Evolutionary conservation across 2,113 vertebrate genomes (phyloP), one percentile per base, ranked within the genome.

Genomic region (Xiphias gladius): DNA sequence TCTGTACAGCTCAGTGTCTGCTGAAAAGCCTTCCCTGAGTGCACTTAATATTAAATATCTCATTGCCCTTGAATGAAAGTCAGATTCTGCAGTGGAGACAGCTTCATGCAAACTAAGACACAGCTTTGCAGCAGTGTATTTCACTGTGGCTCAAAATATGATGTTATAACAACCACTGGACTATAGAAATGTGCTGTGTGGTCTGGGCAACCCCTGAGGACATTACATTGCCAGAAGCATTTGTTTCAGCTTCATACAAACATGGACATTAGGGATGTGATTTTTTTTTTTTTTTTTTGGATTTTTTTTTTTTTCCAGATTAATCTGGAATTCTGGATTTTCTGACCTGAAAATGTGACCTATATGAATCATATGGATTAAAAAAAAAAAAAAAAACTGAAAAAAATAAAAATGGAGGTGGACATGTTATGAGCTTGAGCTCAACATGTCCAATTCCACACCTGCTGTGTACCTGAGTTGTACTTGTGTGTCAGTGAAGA

Each of bases 61-160:
- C 64, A 76, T 85, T 84, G 73, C 57, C 86, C 89, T 87, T 84
- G 74, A 81, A 79, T 72, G 35, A 48, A 86, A 86, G 39, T 74
- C 22, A 2, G 46, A 11, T 64, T 74, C 32, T 64, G 3, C 52
- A 66, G 30, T 32, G 24, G 46, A 67, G 50, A 64, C 69, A 46
- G 73, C 37, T 10, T 39, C 63, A 79, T 52, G 67, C 19, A 50
- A 74, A 39, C 24, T 1, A 24, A 61, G 73, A 72, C 64, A 12
- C 2, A 12, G 24, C n/a, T 78, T 37, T 71, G 74, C 70, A 57
- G 30, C 46, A 14, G 68, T 30, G 65, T 26, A 71, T 87, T 79
- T 67, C n/a, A 78, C 32, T 66, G 57, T 69, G 13, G 52, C 52
- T 78, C 22, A 58, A 65, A 81, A 74, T 80, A 48, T 55, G 80